Evolutionary conservation across 2,888 invertebrate genomes (phyloP), one percentile per base, ranked within the genome.

Genomic region (Eumerus sabulonum): DNA sequence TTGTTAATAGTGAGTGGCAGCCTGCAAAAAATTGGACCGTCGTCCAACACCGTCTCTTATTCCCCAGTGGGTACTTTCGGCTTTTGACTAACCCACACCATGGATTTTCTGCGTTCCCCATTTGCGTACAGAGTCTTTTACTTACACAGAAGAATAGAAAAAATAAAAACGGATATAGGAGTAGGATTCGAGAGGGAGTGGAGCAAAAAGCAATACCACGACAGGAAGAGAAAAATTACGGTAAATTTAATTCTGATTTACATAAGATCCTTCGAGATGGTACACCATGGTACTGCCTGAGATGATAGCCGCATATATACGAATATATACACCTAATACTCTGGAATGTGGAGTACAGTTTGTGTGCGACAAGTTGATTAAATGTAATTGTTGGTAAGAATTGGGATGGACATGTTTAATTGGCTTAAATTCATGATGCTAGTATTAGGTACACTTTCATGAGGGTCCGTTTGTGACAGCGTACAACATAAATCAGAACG

Each of bases 311-410:
- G 40, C 38, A 54, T 62, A 56, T 71, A n/a, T 62, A 63, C 18
- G 62, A 50, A 50, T 70, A 56, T 14, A 47, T 62, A 53, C 54
- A 27, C n/a, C n/a, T n/a, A n/a, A n/a, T n/a, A n/a, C n/a, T n/a
- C 7, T 27, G 7, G 27, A 27, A 27, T 7, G 27, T 4, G 27
- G 27, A 27, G 38, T 47, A 53, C 56, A 56, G 54, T 40, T 48
- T 54, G 66, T 45, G 82, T 82, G 85, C 81, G 83, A 82, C 62
- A 77, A 74, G 73, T 77, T 74, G 70, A 76, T 66, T 64, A 36
- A 57, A 60, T 63, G 59, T 84, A 85, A 85, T 85, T 84, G 84
- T 82, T 84, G 84, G 84, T 70, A 82, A 82, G 84, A 62, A 56
- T 48, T 27, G 48, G n/a, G 62, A 19, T 14, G 50, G 62, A 70